phyloP scores from a whole-genome alignment of 92 coral and sea anemone species.

The Phymanthus crucifer region DNA sequence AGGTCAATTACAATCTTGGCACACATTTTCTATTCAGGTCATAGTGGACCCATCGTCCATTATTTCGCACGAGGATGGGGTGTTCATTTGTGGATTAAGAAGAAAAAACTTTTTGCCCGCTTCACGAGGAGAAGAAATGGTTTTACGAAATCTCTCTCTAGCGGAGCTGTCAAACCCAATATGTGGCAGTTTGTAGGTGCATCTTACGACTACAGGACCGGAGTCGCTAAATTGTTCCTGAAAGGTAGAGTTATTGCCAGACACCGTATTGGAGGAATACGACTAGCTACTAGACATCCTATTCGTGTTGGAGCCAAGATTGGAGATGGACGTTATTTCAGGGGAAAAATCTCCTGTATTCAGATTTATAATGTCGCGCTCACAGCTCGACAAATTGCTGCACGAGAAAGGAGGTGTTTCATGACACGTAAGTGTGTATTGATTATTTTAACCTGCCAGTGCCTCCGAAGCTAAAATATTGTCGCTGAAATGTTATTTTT shows the following conservation, averaged over 20 bases:
- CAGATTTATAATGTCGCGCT: slow-evolving; percentile 69
- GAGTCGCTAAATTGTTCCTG: slow-evolving; percentile 68
- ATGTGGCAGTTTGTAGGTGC: slow-evolving; percentile 80
- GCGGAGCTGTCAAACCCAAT: slow-evolving; percentile 39
- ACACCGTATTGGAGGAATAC: slow-evolving; percentile 54
- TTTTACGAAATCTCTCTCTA: slow-evolving; percentile 44
- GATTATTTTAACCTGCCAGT: too few relatives aligned
- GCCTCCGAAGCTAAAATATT: too few relatives aligned
- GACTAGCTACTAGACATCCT: slow-evolving; percentile 73
- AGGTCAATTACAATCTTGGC: slow-evolving; percentile 75
- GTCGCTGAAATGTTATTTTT: too few relatives aligned
- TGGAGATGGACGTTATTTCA: slow-evolving; percentile 66
- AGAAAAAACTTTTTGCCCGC: slow-evolving; percentile 52
- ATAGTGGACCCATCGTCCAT: slow-evolving; percentile 68
- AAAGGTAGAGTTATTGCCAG: slow-evolving; percentile 55
- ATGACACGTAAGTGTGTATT: slow-evolving; percentile 51
- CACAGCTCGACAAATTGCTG: slow-evolving; percentile 59
- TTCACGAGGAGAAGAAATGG: slow-evolving; percentile 50
- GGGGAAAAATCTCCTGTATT: slow-evolving; percentile 76
- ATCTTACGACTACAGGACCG: slow-evolving; percentile 62
- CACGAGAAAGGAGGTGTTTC: slow-evolving; percentile 61
- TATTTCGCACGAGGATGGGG: slow-evolving; percentile 70
- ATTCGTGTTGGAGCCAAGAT: slow-evolving; percentile 67
- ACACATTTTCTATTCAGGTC: slow-evolving; percentile 57
- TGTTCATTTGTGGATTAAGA: slow-evolving; percentile 69